These are phyloP conservation scores for Tachuris rubrigastra DNA, from an alignment of 2,113 vertebrate species.

Conservation along the genomic window DNA sequence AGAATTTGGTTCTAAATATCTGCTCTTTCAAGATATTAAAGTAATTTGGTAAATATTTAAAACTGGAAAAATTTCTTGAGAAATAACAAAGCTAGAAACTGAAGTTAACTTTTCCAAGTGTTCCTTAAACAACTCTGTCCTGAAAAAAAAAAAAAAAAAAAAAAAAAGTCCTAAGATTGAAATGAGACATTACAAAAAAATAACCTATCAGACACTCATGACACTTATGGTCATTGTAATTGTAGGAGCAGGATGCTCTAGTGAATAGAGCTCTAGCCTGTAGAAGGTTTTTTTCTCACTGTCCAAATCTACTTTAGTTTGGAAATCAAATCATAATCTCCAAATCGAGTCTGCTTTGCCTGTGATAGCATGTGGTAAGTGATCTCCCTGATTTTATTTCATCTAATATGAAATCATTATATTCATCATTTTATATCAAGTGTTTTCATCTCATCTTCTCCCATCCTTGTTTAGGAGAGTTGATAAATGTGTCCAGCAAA, in stretches of 20 bases:
- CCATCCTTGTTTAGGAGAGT: background rate
- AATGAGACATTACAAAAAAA: background rate
- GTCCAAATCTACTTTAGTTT: background rate
- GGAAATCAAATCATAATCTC: background rate
- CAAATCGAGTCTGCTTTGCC: background rate
- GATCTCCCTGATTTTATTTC: background rate
- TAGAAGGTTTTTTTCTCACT: background rate
- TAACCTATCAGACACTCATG: background rate
- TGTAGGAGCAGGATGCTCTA: background rate
- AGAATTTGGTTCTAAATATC: background rate
- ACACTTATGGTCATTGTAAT: background rate
- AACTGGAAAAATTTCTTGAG: background rate
- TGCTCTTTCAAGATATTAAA: background rate
- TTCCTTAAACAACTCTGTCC: too few species aligned
- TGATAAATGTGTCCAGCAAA: background rate
- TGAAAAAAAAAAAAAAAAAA: too few species aligned
- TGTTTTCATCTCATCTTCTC: background rate
- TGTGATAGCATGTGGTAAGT: background rate
- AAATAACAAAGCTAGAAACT: background rate
- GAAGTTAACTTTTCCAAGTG: background rate
- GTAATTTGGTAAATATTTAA: background rate
- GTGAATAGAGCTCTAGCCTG: background rate
- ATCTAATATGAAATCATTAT: background rate
- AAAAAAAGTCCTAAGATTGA: background rate
- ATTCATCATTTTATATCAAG: background rate